Evolutionary conservation across 2,888 invertebrate genomes (phyloP).

Genomic region (Scaptomyza parva): DNA sequence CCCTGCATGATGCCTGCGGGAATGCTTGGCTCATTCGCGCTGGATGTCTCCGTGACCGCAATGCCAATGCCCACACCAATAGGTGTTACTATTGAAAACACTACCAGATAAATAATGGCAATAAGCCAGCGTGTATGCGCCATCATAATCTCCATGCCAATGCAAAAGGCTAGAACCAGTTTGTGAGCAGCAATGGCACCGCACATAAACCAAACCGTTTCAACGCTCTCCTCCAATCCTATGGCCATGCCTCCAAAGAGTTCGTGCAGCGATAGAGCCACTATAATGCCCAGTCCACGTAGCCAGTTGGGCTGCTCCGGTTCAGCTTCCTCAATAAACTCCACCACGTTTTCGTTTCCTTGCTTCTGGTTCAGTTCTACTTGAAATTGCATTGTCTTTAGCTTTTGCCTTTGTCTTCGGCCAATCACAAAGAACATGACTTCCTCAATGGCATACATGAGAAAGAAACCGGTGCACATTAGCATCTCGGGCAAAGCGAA

Average conservation of each 20-base stretch:
- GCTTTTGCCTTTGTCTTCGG: slow-evolving; percentile 83
- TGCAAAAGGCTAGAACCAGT: slow-evolving; percentile 94
- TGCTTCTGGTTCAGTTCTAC: slow-evolving; percentile 9
- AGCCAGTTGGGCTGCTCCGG: slow-evolving; percentile 84
- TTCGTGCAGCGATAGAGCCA: slow-evolving; percentile 94
- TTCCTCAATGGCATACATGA: slow-evolving; percentile 92
- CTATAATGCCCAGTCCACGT: slow-evolving; percentile 91
- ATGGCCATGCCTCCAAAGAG: slow-evolving; percentile 95
- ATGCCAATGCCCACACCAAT: slow-evolving; percentile 89
- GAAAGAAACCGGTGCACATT: slow-evolving; percentile 91
- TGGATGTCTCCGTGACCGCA: slow-evolving; percentile 88
- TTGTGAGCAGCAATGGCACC: slow-evolving; percentile 94
- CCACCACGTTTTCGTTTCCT: neutral
- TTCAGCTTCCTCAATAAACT: neutral
- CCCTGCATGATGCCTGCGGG: slow-evolving; percentile 89
- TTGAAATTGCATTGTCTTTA: slow-evolving; percentile 3
- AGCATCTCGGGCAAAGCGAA: slow-evolving; percentile 90
- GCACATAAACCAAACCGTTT: slow-evolving; percentile 91
- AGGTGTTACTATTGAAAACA: slow-evolving; percentile 93
- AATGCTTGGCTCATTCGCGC: slow-evolving; percentile 87
- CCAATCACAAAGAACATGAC: slow-evolving; percentile 90
- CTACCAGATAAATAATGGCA: slow-evolving; percentile 89
- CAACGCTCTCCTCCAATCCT: slow-evolving; percentile 89
- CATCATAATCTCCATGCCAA: slow-evolving; percentile 92
- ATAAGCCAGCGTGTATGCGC: slow-evolving; percentile 88